Evolutionary conservation across 2,888 invertebrate species (phyloP), one percentile per base, ranked within the genome.

Genomic region (Macaria notata): DNA sequence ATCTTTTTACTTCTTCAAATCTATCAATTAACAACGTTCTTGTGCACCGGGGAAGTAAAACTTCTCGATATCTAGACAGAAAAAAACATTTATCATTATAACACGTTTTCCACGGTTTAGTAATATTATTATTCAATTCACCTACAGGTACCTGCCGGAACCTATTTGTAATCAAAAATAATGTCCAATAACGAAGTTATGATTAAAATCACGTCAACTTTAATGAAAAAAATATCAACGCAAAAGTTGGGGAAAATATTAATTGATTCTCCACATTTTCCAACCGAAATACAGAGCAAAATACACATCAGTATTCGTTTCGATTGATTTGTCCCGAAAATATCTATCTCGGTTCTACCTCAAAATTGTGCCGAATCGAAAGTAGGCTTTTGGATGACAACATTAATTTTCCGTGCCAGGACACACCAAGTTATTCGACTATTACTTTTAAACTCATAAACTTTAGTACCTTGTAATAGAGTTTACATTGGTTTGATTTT

Each of bases 351-450:
- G 64, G 65, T 63, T 63, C 56, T 65, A 68, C 66, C 63, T 65
- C 66, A 72, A 75, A 75, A 72, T 71, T 70, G 68, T 72, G 70
- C 69, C 59, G 64, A 72, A 76, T 73, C 63, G 71, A 74, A 75
- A 76, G 66, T 72, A 71, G 73, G 71, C 71, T 71, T 75, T 65
- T 56, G 59, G 64, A 66, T 73, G 76, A 77, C 78, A 78, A 71
- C 73, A 79, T 81, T 77, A 74, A 80, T 79, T 79, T 79, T 74
- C 74, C 76, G 66, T 71, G 66, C 63, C 70, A 68, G 59, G 61
- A 70, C 67, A 57, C 63, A 65, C 66, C 61, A 63, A 45, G 51
- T 38, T 47, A 49, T 44, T 19, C 5, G 46, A 49, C 49, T 44
- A 43, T 6, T 19, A 31, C 39, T 50, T 45, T 3, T 9, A 31